These are phyloP conservation scores for Pitta sordida DNA, from an alignment of 2,113 vertebrate genomes.

Conservation along the genomic window DNA sequence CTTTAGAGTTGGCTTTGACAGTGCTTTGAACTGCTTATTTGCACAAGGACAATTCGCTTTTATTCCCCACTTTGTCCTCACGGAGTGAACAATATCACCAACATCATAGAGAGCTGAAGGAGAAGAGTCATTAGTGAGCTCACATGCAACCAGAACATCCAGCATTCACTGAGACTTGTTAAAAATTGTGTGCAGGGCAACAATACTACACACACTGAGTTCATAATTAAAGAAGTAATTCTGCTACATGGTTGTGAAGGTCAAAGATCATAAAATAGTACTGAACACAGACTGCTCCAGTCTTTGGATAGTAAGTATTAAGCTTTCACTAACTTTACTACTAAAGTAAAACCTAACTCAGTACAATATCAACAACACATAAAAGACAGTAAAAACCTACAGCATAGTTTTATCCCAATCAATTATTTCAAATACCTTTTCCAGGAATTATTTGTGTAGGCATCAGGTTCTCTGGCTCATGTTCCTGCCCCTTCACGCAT, in stretches of 20 bases:
- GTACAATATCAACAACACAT: background rate
- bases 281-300: background rate
- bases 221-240: background rate
- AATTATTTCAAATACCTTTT: slow-evolving; percentile 71
- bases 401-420: background rate
- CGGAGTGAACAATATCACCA: slow-evolving; percentile 79
- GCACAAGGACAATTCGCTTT: slow-evolving; percentile 82
- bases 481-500: slow-evolving; percentile 78
- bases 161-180: background rate
- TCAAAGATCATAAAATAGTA: background rate
- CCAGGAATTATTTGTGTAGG: slow-evolving; percentile 83
- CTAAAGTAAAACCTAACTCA: background rate
- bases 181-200: background rate
- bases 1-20: slow-evolving; percentile 74
- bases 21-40: slow-evolving; percentile 73
- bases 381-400: background rate
- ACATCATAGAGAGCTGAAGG: slow-evolving; percentile 81
- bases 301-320: background rate
- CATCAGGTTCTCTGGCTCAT: slow-evolving; percentile 80
- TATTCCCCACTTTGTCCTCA: slow-evolving; percentile 81
- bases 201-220: background rate
- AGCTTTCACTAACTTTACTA: background rate
- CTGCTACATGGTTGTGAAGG: background rate
- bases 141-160: background rate
- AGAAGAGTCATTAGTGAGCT: background rate